phyloP scores from a whole-genome alignment of 92 coral and sea anemone genomes.

The Epizoanthus rinbou region DNA sequence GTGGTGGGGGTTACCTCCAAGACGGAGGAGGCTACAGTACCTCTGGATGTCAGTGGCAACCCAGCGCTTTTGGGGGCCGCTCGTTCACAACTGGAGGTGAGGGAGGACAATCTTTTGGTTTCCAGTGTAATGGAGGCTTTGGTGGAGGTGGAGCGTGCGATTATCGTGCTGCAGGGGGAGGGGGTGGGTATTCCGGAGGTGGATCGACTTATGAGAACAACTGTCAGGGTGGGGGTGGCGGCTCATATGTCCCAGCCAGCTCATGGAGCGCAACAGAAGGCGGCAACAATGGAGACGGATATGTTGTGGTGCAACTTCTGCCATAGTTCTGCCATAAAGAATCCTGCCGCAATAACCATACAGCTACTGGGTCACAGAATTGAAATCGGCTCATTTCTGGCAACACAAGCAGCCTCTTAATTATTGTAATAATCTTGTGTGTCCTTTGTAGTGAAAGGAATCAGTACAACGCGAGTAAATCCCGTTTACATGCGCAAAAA shows the following conservation, averaged over 20 bases:
- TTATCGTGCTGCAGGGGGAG: background rate
- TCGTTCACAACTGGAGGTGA: background rate
- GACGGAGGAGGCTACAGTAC: conserved; percentile 7
- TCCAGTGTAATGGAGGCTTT: conserved; percentile 1
- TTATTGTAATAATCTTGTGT: too few relatives aligned
- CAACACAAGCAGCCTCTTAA: too few relatives aligned
- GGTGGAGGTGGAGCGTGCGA: conserved; percentile 20
- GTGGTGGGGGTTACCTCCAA: background rate
- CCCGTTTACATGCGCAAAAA: too few relatives aligned
- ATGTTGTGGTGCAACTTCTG: background rate
- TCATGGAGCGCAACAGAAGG: background rate
- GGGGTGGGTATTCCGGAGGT: conserved; percentile 23
- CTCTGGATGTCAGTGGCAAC: background rate
- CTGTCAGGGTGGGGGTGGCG: conserved; percentile 11
- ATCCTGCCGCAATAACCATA: too few relatives aligned
- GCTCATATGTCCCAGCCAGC: conserved; percentile 1
- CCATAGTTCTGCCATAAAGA: background rate
- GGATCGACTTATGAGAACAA: background rate
- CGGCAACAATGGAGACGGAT: conserved; percentile 6
- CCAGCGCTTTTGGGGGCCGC: background rate
- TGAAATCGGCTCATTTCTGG: too few relatives aligned
- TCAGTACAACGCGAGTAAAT: too few relatives aligned
- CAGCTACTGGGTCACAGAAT: too few relatives aligned
- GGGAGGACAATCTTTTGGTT: background rate
- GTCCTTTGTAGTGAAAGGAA: too few relatives aligned